Conservation (phyloP, 2,797 vertebrate species). For the Gobionotothen gibberifrons region DNA sequence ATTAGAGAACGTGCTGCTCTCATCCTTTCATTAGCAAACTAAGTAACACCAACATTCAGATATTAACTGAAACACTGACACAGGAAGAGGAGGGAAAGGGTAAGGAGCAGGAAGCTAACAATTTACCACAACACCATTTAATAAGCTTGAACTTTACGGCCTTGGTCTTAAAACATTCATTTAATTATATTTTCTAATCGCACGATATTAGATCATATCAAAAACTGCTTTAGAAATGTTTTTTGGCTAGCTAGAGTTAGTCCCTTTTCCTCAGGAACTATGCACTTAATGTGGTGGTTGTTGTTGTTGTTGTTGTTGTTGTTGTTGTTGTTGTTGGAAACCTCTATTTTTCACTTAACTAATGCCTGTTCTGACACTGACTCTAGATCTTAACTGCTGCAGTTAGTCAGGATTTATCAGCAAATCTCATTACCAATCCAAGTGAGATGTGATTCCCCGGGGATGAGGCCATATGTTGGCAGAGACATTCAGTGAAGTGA, state of each 20-base stretch:
- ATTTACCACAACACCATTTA: conserved; percentile 5
- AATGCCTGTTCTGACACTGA: conserved; percentile 9
- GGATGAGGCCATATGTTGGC: conserved; percentile 52
- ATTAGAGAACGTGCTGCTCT: conserved; percentile 62
- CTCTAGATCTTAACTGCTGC: conserved; percentile 2
- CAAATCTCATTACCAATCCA: conserved; percentile 24
- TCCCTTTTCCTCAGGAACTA: neutral
- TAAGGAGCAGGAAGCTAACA: conserved; percentile 8
- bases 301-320: neutral
- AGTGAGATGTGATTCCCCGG: conserved; percentile 14
- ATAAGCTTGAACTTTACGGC: neutral
- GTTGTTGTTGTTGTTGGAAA: neutral
- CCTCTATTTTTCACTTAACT: neutral
- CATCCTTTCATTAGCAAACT: conserved; percentile 61
- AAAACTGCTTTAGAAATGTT: neutral
- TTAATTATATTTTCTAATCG: neutral
- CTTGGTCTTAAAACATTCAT: neutral
- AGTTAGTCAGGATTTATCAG: conserved; percentile 1
- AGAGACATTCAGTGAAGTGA: conserved; percentile 52
- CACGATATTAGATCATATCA: neutral
- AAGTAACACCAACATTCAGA: conserved; percentile 34
- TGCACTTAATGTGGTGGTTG: neutral
- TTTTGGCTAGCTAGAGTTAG: neutral
- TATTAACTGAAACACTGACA: conserved; percentile 23
- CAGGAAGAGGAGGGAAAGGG: conserved; percentile 25